Evolutionary conservation across 2,113 vertebrate species (phyloP).

Genomic region (Athene cunicularia): DNA sequence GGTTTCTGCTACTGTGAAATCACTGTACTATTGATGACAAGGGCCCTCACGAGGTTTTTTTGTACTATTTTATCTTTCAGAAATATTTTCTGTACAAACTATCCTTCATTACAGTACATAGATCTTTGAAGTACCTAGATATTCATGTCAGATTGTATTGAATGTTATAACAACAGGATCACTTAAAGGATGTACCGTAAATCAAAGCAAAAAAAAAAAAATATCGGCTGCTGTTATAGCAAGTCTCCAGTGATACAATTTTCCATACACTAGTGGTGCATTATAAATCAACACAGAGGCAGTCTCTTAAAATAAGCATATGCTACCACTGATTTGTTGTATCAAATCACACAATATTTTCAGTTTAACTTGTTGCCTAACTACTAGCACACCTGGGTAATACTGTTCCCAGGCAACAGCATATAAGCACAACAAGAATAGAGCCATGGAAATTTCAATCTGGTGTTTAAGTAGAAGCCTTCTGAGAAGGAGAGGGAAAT

Average conservation of each 20-base stretch:
- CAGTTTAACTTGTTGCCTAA: conserved; percentile 68
- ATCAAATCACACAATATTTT: conserved; percentile 51
- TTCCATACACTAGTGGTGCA: neutral
- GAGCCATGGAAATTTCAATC: conserved; percentile 63
- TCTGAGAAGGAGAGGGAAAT: conserved; percentile 39
- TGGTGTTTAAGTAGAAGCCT: neutral
- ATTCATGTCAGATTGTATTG: neutral
- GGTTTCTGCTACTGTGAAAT: conserved; percentile 42
- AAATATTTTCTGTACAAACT: neutral
- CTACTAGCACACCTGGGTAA: conserved; percentile 68
- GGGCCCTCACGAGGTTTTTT: neutral
- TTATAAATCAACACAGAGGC: conserved; percentile 24
- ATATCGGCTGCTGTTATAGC: neutral
- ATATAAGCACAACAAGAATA: conserved; percentile 59
- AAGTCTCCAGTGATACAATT: conserved; percentile 4
- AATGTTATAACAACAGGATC: neutral
- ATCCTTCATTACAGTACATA: neutral
- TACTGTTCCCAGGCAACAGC: conserved; percentile 57
- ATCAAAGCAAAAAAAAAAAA: neutral
- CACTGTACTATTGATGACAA: neutral
- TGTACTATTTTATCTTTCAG: neutral
- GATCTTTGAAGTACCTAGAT: neutral
- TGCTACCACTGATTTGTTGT: conserved; percentile 19
- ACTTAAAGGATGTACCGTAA: neutral
- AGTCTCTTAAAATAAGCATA: neutral